Percentiles rank a stretch among this genome's conserved stretches.
Evolutionary conservation across 2,888 invertebrate genomes (phyloP).

Genomic region (Caenorhabditis sp.): DNA sequence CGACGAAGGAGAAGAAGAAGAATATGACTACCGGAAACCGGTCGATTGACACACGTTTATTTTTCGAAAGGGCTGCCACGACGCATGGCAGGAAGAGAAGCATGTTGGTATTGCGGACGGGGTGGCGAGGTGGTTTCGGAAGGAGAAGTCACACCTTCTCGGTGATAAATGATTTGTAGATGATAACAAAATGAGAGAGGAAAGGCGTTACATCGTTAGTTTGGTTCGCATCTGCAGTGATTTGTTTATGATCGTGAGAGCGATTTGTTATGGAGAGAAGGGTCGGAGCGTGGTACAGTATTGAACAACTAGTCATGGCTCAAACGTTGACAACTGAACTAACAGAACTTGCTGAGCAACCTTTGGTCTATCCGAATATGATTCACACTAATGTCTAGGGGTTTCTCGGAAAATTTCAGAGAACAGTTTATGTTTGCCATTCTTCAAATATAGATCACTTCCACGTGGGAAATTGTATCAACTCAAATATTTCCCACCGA

Average conservation of each 20-base stretch:
- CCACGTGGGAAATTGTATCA: background rate
- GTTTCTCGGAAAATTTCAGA: too few species aligned
- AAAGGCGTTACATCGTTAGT: too few species aligned
- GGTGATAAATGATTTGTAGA: conserved; percentile 7
- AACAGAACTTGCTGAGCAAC: background rate
- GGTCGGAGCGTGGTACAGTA: too few species aligned
- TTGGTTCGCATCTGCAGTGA: too few species aligned
- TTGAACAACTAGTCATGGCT: too few species aligned
- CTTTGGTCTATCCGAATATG: too few species aligned
- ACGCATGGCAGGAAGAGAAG: background rate
- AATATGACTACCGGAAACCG: conserved; percentile 29
- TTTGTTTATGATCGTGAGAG: too few species aligned
- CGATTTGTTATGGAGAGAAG: too few species aligned
- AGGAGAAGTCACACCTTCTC: conserved; percentile 16
- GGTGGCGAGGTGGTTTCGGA: conserved; percentile 6
- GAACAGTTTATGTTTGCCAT: too few species aligned
- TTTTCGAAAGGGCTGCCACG: conserved; percentile 1
- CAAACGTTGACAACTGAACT: background rate
- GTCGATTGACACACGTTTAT: conserved; percentile 28
- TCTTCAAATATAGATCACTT: too few species aligned
- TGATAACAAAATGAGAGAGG: background rate
- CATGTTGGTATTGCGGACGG: conserved; percentile 12
- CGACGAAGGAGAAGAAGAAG: too few species aligned
- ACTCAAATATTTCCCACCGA: background rate
- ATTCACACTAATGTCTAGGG: too few species aligned